Base-by-base conservation (phyloP, 2,888 invertebrate species). In the Calephelis perditalis region DNA sequence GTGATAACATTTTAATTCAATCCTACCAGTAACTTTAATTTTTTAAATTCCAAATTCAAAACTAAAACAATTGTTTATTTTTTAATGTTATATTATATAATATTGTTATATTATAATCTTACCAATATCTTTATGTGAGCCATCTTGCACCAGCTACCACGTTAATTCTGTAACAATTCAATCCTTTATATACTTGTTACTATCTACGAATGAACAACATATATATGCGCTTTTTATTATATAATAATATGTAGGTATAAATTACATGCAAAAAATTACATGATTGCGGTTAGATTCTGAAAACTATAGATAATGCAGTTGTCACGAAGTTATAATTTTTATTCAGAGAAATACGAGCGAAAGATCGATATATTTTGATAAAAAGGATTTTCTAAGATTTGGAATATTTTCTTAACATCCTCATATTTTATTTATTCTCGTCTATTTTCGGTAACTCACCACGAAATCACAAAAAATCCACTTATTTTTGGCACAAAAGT, bases 401-500 rank as follows among this genome's bases (percentile, higher is more conserved):
- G 40, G 40, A 40, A 8, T 7, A 40, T 40, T 1, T 15, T 15
- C 15, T 15, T 0, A 40, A 4, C n/a, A 12, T 46, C 8, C 26
- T 47, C 12, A 47, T 56, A 57, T 62, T 47, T 54, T 36, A n/a
- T 56, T 15, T 15, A 37, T 47, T 10, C 36, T 9, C n/a, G 40
- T 49, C 11, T 15, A 40, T 45, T 8, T 46, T 40, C 10, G 10
- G 7, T 35, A 61, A 64, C 63, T 63, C 64, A 66, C 63, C 57
- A 62, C 52, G 56, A 55, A 57, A 5, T 62, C 47, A 64, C 61
- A 57, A 58, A 60, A 1, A 57, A 60, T 63, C 62, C 61, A 55
- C 59, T 47, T 12, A 45, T 56, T 43, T 60, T 62, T 36, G 55
- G 52, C 66, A 63, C 63, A 61, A 59, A 62, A 63, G 57, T 57